A percentile compares a stretch with the other conserved stretches of the same genome.
phyloP scores from a whole-genome alignment of 2,797 vertebrate species.

The Megaceryle alcyon region DNA sequence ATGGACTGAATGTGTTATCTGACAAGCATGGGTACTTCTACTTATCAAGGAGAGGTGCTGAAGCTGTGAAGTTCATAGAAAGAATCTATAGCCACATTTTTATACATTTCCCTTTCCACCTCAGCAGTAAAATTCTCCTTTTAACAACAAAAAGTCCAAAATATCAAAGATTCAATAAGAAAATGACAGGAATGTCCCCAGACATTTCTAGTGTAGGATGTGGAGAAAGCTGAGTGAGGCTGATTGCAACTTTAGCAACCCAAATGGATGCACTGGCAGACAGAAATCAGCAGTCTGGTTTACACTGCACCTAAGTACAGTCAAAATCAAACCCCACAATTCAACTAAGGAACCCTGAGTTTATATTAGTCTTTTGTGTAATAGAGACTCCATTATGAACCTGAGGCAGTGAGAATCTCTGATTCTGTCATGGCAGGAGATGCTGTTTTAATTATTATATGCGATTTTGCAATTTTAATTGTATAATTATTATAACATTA shows the following conservation, averaged over 20 bases:
- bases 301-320: neutral
- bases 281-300: neutral
- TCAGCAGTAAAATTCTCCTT: neutral
- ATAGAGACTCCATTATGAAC: neutral
- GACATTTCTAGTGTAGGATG: no score
- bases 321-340: neutral
- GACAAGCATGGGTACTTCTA: neutral
- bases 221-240: neutral
- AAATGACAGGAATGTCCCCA: neutral
- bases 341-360: neutral
- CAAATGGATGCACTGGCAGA: neutral
- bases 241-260: neutral
- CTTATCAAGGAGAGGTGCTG: neutral
- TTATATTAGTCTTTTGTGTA: neutral
- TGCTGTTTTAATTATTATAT: constrained; percentile 61
- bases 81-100: neutral
- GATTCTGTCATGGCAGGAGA: neutral
- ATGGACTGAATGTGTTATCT: neutral
- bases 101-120: neutral
- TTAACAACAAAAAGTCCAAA: neutral
- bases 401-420: neutral
- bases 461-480: constrained; percentile 71
- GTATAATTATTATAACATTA: constrained; percentile 64
- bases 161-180: neutral
- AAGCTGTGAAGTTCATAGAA: neutral